Percentiles rank a stretch among this genome's conserved stretches.
These are phyloP conservation scores for Coregonus clupeaformis DNA, from an alignment of 2,113 vertebrate genomes.

Conservation along the genomic window DNA sequence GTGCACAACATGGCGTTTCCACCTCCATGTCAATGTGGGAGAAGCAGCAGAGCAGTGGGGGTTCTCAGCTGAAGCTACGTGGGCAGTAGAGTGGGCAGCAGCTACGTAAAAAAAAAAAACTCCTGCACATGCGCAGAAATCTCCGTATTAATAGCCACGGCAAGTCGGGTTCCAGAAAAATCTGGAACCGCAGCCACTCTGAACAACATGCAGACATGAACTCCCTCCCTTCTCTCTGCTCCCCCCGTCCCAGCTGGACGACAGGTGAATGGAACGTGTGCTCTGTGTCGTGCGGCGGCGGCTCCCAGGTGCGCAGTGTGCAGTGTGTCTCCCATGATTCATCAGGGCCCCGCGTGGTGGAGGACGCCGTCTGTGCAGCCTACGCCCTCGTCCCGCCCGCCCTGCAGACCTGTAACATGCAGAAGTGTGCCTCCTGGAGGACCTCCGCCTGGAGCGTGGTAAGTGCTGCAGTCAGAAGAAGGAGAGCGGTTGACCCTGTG, in stretches of 20 bases:
- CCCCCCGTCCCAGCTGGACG: conserved; percentile 81
- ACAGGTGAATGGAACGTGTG: conserved; percentile 84
- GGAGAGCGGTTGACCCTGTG: no score
- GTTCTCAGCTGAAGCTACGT: no score
- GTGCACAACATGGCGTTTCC: background rate
- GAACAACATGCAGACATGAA: no score
- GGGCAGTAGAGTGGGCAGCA: no score
- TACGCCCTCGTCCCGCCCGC: conserved; percentile 75
- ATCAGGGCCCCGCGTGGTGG: conserved; percentile 69
- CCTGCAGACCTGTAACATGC: conserved; percentile 82
- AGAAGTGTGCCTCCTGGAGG: conserved; percentile 78
- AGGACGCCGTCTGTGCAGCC: conserved; percentile 75
- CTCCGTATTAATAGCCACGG: no score
- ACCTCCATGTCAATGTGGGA: no score
- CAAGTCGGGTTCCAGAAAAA: no score
- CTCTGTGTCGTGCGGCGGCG: conserved; percentile 85
- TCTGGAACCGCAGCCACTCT: no score
- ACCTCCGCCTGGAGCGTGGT: conserved; percentile 83
- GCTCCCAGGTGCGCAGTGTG: conserved; percentile 84
- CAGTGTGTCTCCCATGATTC: conserved; percentile 80
- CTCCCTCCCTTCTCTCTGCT: no score
- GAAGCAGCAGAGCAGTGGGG: no score
- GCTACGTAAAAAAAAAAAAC: no score
- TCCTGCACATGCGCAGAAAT: no score
- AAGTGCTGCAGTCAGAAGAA: conserved; percentile 47